phyloP scores from a whole-genome alignment of 1,140 invertebrate species.

The Schlechtendalia chinensis region DNA sequence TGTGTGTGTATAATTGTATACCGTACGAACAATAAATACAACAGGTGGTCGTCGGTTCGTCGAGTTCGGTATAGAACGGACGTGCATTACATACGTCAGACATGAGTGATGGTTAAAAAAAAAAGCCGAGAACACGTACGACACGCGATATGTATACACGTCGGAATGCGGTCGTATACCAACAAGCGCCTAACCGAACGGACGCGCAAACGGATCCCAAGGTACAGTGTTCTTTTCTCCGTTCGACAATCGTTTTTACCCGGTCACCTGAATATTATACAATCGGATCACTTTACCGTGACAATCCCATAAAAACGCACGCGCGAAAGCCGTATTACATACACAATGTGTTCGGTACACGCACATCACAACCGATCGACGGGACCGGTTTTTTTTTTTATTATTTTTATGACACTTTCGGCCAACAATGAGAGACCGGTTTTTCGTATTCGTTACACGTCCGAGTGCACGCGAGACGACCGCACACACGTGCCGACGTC shows the following conservation, averaged over 20 bases:
- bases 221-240: conserved; percentile 11
- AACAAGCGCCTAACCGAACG: too few relatives aligned
- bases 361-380: conserved; percentile 8
- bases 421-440: conserved; percentile 38
- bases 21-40: background rate
- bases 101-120: too few relatives aligned
- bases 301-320: conserved; percentile 22
- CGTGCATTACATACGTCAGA: too few relatives aligned
- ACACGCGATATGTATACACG: too few relatives aligned
- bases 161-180: too few relatives aligned
- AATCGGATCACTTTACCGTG: conserved; percentile 28
- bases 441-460: conserved; percentile 7
- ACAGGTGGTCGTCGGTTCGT: background rate
- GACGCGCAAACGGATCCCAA: background rate
- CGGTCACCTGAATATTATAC: conserved; percentile 38
- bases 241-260: conserved; percentile 31
- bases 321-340: too few relatives aligned
- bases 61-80: background rate
- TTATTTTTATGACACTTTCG: too few relatives aligned
- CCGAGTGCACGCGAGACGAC: background rate
- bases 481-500: conserved; percentile 1
- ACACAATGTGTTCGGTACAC: too few relatives aligned
- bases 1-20: too few relatives aligned
- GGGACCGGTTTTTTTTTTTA: conserved; percentile 36
- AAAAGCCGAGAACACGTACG: too few relatives aligned